A percentile compares a stretch with the other conserved stretches of the same genome.
These are phyloP conservation scores for Epinephelus malabaricus DNA, from an alignment of 2,797 vertebrate genomes.

Conservation along the genomic window DNA sequence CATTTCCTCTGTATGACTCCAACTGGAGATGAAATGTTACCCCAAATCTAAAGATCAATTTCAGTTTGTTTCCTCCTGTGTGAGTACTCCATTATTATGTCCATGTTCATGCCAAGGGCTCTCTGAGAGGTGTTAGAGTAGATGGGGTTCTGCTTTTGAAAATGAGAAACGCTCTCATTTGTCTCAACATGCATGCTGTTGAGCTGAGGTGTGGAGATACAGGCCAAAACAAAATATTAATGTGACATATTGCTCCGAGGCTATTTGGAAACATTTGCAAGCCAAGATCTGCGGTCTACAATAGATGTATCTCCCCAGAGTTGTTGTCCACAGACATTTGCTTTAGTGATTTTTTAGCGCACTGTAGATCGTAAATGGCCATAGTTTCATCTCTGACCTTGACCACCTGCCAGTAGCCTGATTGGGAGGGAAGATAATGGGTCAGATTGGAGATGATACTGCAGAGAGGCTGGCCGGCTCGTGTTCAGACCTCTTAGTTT, in stretches of 20 bases:
- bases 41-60: not conserved
- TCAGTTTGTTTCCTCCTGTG: not conserved
- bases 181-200: slow-evolving; percentile 96
- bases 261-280: slow-evolving; percentile 46
- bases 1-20: not conserved
- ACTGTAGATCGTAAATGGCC: slow-evolving; percentile 50
- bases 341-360: slow-evolving; percentile 48
- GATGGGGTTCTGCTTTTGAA: slow-evolving; percentile 88
- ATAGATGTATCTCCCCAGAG: slow-evolving; percentile 65
- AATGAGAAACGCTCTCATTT: slow-evolving; percentile 90
- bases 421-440: slow-evolving; percentile 60
- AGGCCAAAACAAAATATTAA: slow-evolving; percentile 41
- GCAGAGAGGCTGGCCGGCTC: slow-evolving; percentile 39
- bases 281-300: slow-evolving; percentile 26
- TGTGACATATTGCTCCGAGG: not conserved
- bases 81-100: slow-evolving; percentile 52
- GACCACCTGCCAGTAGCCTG: slow-evolving; percentile 68
- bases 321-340: slow-evolving; percentile 53
- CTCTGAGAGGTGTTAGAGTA: slow-evolving; percentile 92
- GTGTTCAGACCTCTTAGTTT: slow-evolving; percentile 44
- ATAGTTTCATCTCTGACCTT: slow-evolving; percentile 70
- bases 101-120: slow-evolving; percentile 98
- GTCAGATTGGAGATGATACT: slow-evolving; percentile 58
- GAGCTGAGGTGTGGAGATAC: slow-evolving; percentile 94
- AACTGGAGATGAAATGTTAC: not conserved